Evolutionary conservation across 2,888 invertebrate species (phyloP), one percentile per base, ranked within the genome.

Genomic region (Colletes collaris): DNA sequence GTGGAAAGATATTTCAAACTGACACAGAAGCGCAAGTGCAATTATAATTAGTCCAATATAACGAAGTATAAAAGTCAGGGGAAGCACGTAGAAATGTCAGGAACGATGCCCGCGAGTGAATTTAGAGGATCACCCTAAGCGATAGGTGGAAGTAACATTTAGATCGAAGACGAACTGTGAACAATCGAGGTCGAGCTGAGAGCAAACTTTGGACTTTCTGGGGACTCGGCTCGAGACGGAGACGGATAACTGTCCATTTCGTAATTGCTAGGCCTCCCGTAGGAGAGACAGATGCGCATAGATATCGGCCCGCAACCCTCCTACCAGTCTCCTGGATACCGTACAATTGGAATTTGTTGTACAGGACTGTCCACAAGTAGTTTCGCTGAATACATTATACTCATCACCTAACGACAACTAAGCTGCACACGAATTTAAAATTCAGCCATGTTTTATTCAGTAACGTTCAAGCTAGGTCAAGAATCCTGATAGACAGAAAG

Each of bases 171-270:
- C n/a, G 44, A 59, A 59, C 10, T 8, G 53, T 62, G 13, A 27
- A 11, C 46, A 49, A 62, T 49, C 27, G 49, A 63, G 69, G 71
- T 76, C 56, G 59, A 62, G 53, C 44, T 52, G 58, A 62, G 75
- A 83, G 81, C 83, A 86, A 86, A 84, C 85, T 82, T 84, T 77
- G 77, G 64, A 85, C 86, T 86, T 72, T 82, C 82, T 68, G 75
- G 67, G 66, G 60, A 72, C 59, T 53, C 66, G 66, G 62, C 63
- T 79, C 75, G 79, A 79, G 62, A 79, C 75, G 63, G 66, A 35
- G 40, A 37, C 55, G 76, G 84, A 87, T 85, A 82, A 72, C 69
- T 86, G 84, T 81, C 82, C 79, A 83, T 87, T 73, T 76, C 82
- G 79, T 86, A 82, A 86, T 86, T 86, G 76, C 80, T 62, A 63